These are phyloP conservation scores for Notolabrus celidotus DNA, from an alignment of 2,797 vertebrate genomes.

Conservation along the genomic window DNA sequence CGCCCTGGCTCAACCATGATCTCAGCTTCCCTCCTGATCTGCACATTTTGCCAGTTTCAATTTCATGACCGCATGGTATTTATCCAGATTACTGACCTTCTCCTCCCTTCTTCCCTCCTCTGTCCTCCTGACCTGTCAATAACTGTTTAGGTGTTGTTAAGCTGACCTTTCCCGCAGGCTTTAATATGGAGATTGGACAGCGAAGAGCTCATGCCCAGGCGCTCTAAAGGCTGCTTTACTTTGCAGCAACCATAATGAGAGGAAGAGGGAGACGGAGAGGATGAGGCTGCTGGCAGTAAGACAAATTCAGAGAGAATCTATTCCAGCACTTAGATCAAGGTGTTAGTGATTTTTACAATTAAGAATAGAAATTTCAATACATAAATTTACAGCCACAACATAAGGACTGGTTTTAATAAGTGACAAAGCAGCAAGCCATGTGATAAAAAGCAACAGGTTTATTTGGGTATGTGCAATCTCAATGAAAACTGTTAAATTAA, in stretches of 20 bases:
- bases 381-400: conserved; percentile 5
- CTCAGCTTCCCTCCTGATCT: conserved; percentile 37
- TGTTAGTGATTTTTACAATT: conserved; percentile 12
- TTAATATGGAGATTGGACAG: conserved; percentile 70
- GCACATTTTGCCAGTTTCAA: conserved; percentile 58
- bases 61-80: conserved; percentile 51
- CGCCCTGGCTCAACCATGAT: conserved; percentile 25
- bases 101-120: conserved; percentile 30
- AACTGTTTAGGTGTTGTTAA: conserved; percentile 61
- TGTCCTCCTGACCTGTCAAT: conserved; percentile 54
- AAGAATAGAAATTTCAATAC: conserved; percentile 36
- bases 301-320: conserved; percentile 30
- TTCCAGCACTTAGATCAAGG: conserved; percentile 26
- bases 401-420: too few relatives aligned
- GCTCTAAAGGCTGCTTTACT: conserved; percentile 39
- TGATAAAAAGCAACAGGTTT: too few relatives aligned
- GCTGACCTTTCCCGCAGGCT: conserved; percentile 67
- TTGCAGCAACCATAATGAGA: conserved; percentile 42
- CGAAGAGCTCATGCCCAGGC: conserved; percentile 33
- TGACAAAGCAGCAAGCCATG: too few relatives aligned
- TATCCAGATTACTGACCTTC: conserved; percentile 56
- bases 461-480: too few relatives aligned
- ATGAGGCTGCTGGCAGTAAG: conserved; percentile 25
- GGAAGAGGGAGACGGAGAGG: conserved; percentile 1
- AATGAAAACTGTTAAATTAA: too few relatives aligned